These are phyloP conservation scores for Paraescarpia echinospica DNA, from an alignment of 1,140 invertebrate species.

Conservation along the genomic window DNA sequence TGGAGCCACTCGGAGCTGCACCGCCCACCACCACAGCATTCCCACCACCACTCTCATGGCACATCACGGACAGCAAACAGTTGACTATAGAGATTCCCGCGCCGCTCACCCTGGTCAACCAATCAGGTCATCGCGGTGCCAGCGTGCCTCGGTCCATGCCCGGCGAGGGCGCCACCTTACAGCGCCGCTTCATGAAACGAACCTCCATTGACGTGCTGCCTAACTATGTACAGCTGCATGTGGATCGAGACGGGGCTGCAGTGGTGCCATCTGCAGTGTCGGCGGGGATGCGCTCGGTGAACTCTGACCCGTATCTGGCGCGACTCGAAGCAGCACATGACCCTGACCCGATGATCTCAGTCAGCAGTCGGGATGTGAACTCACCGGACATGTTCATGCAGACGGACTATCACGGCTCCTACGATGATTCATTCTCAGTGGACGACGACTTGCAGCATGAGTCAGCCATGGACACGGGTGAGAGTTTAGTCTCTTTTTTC, in stretches of 20 bases:
- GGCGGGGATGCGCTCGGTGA: slow-evolving; percentile 36
- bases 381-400: slow-evolving; percentile 48
- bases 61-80: background rate
- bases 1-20: background rate
- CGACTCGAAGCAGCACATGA: background rate
- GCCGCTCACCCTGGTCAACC: slow-evolving; percentile 34
- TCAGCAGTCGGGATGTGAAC: slow-evolving; percentile 32
- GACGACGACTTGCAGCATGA: slow-evolving; percentile 13
- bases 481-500: no score
- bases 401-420: slow-evolving; percentile 27
- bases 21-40: background rate
- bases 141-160: slow-evolving; percentile 48
- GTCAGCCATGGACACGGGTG: slow-evolving; percentile 35
- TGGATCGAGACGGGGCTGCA: background rate
- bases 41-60: no score
- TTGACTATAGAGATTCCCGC: slow-evolving; percentile 60
- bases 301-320: slow-evolving; percentile 47
- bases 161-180: background rate
- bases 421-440: slow-evolving; percentile 9
- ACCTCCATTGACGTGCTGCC: slow-evolving; percentile 51
- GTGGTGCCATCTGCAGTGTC: slow-evolving; percentile 14
- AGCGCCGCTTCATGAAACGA: slow-evolving; percentile 40
- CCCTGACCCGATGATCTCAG: slow-evolving; percentile 30
- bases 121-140: background rate
- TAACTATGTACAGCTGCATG: slow-evolving; percentile 24